These are phyloP conservation scores for Xerus rutilus DNA, from an alignment of 2,797 vertebrate species.

Conservation along the genomic window DNA sequence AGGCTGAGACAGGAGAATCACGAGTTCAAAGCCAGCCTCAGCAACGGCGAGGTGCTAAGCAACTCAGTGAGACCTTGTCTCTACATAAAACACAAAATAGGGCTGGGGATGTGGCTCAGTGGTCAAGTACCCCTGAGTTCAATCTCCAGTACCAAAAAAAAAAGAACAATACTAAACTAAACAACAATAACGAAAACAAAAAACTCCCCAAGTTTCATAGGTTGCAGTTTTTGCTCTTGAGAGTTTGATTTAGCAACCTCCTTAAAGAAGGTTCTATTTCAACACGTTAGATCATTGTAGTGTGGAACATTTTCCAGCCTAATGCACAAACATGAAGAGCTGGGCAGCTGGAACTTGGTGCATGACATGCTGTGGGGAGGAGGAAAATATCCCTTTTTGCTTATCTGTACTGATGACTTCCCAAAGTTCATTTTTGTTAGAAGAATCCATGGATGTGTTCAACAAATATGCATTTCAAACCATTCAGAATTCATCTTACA, in stretches of 20 bases:
- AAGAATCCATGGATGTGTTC: background rate
- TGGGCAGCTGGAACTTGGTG: background rate
- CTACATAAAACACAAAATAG: too few species aligned
- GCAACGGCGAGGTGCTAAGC: too few species aligned
- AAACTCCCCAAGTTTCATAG: background rate
- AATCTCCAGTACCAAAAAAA: too few species aligned
- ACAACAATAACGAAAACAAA: background rate
- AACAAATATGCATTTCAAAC: background rate
- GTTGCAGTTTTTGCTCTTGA: background rate
- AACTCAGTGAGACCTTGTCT: too few species aligned
- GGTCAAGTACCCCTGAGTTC: too few species aligned
- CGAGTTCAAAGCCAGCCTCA: too few species aligned
- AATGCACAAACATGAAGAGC: background rate
- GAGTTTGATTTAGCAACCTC: background rate
- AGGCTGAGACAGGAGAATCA: too few species aligned
- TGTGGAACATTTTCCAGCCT: background rate
- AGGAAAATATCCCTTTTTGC: background rate
- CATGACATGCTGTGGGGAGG: background rate
- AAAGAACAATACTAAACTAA: too few species aligned
- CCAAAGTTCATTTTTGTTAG: constrained; percentile 10
- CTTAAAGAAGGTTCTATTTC: background rate
- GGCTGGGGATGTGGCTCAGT: too few species aligned
- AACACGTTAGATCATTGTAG: background rate
- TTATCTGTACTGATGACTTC: background rate
- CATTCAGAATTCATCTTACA: background rate